Evolutionary conservation across 2,888 invertebrate genomes (phyloP).

Genomic region (Cynaeus angustus): DNA sequence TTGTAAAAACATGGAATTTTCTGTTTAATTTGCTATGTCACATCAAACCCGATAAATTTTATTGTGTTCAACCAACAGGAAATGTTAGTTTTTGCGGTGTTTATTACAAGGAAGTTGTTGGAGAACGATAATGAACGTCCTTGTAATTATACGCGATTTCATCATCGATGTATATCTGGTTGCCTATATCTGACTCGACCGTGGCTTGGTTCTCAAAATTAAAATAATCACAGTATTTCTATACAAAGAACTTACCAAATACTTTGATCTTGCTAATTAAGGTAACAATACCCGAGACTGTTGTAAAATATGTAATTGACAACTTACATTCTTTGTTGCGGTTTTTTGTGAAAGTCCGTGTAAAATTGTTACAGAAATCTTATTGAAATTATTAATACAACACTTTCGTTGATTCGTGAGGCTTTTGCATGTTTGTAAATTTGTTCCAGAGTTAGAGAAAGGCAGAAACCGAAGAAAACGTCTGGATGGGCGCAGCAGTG

Average conservation of each 20-base stretch:
- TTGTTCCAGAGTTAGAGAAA: constrained; percentile 74
- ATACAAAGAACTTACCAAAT: no score
- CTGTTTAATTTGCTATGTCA: constrained; percentile 1
- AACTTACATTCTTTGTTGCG: neutral
- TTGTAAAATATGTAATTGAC: neutral
- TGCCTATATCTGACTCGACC: constrained; percentile 4
- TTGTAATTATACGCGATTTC: neutral
- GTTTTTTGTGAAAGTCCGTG: neutral
- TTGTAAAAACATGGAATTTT: constrained; percentile 4
- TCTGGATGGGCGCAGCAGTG: constrained; percentile 80
- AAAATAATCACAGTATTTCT: neutral
- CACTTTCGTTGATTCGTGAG: neutral
- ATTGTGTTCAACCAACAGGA: constrained; percentile 17
- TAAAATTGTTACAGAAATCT: neutral
- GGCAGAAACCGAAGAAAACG: constrained; percentile 73
- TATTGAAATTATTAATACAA: neutral
- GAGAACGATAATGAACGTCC: constrained; percentile 6
- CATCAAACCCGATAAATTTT: neutral
- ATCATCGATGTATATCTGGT: constrained; percentile 21
- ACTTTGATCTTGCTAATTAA: neutral
- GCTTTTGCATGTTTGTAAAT: neutral
- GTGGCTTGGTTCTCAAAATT: constrained; percentile 1
- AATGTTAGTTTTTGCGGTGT: constrained; percentile 8
- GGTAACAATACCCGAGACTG: neutral
- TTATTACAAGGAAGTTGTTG: constrained; percentile 24